Evolutionary conservation across 2,113 vertebrate species (phyloP).

Genomic region (Nothocercus nigrocapillus): DNA sequence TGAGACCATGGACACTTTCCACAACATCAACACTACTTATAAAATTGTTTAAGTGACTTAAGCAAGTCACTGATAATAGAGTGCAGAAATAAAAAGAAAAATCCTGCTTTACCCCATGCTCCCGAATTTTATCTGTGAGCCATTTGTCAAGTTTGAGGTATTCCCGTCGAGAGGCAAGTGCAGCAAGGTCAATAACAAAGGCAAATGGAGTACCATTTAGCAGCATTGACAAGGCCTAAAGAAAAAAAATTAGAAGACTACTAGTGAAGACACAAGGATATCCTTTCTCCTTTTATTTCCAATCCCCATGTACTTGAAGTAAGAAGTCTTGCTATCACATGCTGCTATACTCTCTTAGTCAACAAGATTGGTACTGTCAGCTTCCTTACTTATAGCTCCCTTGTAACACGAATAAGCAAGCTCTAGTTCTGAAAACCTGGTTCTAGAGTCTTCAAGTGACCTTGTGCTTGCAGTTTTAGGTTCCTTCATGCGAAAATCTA

Average conservation of each 20-base stretch:
- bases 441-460: background rate
- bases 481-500: background rate
- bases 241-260: slow-evolving; percentile 59
- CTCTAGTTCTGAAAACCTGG: background rate
- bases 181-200: slow-evolving; percentile 99
- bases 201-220: slow-evolving; percentile 99
- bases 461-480: slow-evolving; percentile 10
- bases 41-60: slow-evolving; percentile 9
- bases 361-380: background rate
- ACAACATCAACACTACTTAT: slow-evolving; percentile 38
- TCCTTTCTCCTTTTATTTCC: background rate
- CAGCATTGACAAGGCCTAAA: slow-evolving; percentile 98
- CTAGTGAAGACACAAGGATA: slow-evolving; percentile 47
- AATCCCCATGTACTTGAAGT: background rate
- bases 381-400: background rate
- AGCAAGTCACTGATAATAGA: slow-evolving; percentile 35
- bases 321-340: background rate
- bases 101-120: slow-evolving; percentile 91
- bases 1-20: background rate
- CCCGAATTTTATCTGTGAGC: slow-evolving; percentile 99
- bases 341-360: slow-evolving; percentile 10
- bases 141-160: slow-evolving; percentile 99
- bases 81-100: slow-evolving; percentile 60
- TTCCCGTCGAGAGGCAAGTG: slow-evolving; percentile 99
- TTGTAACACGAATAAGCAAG: background rate